These are phyloP conservation scores for Phenganax stokvisi DNA, from an alignment of 92 coral and sea anemone genomes.

Conservation along the genomic window DNA sequence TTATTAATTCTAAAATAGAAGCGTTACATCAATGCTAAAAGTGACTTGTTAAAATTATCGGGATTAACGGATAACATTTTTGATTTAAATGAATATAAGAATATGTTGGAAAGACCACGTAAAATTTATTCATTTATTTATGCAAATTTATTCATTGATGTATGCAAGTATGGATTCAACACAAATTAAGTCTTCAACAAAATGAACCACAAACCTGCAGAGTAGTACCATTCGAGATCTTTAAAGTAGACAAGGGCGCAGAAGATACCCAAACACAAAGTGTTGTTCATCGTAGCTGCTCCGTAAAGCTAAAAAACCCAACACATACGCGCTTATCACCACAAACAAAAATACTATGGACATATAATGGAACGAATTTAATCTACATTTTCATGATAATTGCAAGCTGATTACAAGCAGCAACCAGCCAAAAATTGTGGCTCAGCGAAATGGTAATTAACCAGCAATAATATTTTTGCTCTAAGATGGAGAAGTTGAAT, in stretches of 20 bases:
- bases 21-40: too few relatives aligned
- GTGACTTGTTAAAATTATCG: too few relatives aligned
- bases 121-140: too few relatives aligned
- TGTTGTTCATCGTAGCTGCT: conserved; percentile 98
- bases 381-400: neutral
- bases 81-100: too few relatives aligned
- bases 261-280: conserved; percentile 91
- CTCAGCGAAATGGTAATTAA: neutral
- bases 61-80: too few relatives aligned
- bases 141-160: neutral
- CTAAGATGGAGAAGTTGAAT: too few relatives aligned
- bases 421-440: neutral
- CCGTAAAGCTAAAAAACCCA: conserved; percentile 67
- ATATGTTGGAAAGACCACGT: too few relatives aligned
- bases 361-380: too few relatives aligned
- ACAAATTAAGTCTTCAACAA: neutral
- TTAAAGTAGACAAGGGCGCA: conserved; percentile 92
- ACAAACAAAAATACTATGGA: neutral
- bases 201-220: conserved; percentile 66
- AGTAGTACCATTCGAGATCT: conserved; percentile 84
- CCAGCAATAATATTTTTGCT: neutral
- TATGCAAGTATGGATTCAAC: neutral
- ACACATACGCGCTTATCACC: neutral
- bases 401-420: neutral
- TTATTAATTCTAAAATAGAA: too few relatives aligned